Base-by-base conservation (phyloP, 2,888 invertebrate species). In the Hyposoter dolosus region DNA sequence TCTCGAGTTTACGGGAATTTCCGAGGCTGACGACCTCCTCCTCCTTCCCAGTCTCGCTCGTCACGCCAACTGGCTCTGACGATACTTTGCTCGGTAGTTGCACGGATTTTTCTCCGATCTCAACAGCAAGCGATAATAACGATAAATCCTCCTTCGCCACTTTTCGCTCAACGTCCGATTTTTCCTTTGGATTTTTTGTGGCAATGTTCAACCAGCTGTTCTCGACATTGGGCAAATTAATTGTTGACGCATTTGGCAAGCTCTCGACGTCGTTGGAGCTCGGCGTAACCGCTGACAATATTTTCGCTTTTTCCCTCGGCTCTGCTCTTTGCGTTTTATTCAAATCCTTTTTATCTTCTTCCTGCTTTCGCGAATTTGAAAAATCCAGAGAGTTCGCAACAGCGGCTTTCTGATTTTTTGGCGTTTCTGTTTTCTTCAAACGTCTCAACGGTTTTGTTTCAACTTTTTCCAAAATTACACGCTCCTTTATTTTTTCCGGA, bases 241-340 rank as follows among this genome's bases (percentile, higher is more conserved):
- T 91, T 90, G 90, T 90, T 90, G 90, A 88, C 88, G 87, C 85
- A 89, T 90, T 92, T 91, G 92, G 91, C 92, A 92, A 84, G 68
- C 74, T 81, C 71, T 82, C 82, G 76, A 68, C 69, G 32, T 40
- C 3, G 66, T 77, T 82, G 47, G 76, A 71, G 15, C 3, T 53
- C 60, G 75, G 53, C 50, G 83, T 72, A 50, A 71, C 12, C 15
- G 47, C 66, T 53, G 77, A 63, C 66, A 60, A 35, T 74, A 63
- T 68, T 63, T 1, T 65, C 56, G 60, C 43, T 53, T 9, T 60
- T 40, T 40, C 40, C 17, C 35, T 23, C 47, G 82, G 15, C 28
- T 72, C 71, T 28, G n/a, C 40, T 6, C 40, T 69, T 60, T n/a
- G 19, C 47, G 40, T 40, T 35, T 63, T 56, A 9, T 28, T 19